A percentile compares a stretch with the other conserved stretches of the same genome.
These are phyloP conservation scores for Thinocorus orbignyianus DNA, from an alignment of 2,113 vertebrate species.

Conservation along the genomic window DNA sequence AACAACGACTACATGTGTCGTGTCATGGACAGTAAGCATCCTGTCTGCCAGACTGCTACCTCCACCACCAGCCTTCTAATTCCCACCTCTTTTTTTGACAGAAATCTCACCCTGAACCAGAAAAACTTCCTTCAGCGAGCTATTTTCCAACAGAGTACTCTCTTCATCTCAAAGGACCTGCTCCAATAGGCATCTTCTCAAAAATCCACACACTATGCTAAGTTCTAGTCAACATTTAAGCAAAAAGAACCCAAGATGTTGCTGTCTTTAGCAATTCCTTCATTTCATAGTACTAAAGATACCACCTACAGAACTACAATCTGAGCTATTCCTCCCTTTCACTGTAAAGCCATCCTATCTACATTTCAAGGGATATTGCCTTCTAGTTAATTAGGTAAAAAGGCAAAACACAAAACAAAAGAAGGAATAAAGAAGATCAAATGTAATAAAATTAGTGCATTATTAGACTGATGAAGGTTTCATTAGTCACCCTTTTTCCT, in stretches of 20 bases:
- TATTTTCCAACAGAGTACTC: not conserved
- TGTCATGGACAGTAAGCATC: not conserved
- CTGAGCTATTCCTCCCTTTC: not conserved
- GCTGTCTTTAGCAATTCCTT: not conserved
- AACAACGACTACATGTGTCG: not conserved
- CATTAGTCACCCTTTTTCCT: not conserved
- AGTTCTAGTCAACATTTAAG: not conserved
- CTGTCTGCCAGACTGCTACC: not conserved
- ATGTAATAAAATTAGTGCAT: not conserved
- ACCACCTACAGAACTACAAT: not conserved
- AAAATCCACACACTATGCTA: not conserved
- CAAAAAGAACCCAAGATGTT: not conserved
- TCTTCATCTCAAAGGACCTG: not conserved
- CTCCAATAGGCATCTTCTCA: not conserved
- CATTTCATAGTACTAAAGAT: not conserved
- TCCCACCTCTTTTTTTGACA: not conserved
- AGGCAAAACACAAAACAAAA: not conserved
- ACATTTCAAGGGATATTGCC: not conserved
- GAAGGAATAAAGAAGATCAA: not conserved
- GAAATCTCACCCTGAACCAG: not conserved
- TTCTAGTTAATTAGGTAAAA: not conserved
- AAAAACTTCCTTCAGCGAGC: not conserved
- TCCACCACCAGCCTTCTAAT: not conserved
- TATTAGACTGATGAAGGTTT: not conserved
- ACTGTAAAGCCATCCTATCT: not conserved